Base-by-base conservation (phyloP, 1,140 invertebrate species). In the Zaprionus africanus region DNA sequence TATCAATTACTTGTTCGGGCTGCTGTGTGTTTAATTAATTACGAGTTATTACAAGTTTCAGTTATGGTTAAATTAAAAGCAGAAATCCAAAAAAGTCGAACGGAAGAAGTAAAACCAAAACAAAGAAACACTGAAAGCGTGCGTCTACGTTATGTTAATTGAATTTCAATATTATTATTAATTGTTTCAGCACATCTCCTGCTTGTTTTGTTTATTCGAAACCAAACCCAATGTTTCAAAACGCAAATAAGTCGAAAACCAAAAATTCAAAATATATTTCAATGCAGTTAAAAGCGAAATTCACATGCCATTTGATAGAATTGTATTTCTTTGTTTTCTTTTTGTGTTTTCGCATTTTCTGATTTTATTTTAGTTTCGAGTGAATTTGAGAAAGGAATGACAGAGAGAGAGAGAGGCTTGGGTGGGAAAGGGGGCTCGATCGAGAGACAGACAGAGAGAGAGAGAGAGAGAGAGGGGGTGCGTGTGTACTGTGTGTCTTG, bases 221-320 rank as follows among this genome's bases (percentile, higher is more conserved):
- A 68, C 54, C 24, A 72, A 74, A 71, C 26, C 34, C 36, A 79
- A 64, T 76, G 31, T 77, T 77, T 71, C 28, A 28, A 57, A 24
- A 69, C 34, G 54, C 11, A 51, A 57, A 71, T 31, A 64, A 58
- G 59, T 66, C 31, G 58, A 49, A 61, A 81, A 78, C 64, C 56
- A 57, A 83, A 83, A 74, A 82, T 57, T 64, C 53, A 67, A 87
- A 80, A 69, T 56, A 59, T 70, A 79, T 56, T 60, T 80, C 54
- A 81, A 85, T 85, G 78, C 66, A 81, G 71, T 75, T 84, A 71
- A 88, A 88, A 88, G 81, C 85, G 78, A 88, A 88, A 88, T 88
- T 88, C 85, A 80, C 84, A 88, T 88, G 84, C 84, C 84, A 90
- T 88, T 88, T 87, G 70, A 80, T 72, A 74, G 58, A 61, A 49